A percentile compares a stretch with the other conserved stretches of the same genome.
Conservation (phyloP, 2,797 vertebrate species). For the Coccyzus lansbergi region DNA sequence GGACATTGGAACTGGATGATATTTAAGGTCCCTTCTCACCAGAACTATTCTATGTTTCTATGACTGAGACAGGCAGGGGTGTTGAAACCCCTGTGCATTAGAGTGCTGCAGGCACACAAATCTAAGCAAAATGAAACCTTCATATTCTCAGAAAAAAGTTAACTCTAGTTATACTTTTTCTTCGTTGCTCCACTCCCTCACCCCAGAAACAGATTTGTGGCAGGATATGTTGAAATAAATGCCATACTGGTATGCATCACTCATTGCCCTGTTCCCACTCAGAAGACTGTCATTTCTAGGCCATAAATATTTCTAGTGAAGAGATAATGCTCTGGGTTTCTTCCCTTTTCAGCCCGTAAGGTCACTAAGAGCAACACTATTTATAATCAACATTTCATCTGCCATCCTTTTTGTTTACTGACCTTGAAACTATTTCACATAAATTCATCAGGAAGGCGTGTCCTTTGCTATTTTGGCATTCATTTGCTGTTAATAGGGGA, state of each 20-base stretch:
- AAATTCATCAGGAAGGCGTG: not conserved
- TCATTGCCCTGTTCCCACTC: not conserved
- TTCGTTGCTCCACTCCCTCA: not conserved
- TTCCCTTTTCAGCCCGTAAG: conserved; percentile 7
- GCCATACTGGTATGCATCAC: not conserved
- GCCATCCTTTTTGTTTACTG: conserved; percentile 27
- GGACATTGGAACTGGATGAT: too few species aligned
- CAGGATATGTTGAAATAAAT: not conserved
- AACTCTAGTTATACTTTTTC: not conserved
- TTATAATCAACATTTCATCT: conserved; percentile 28
- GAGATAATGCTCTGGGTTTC: not conserved
- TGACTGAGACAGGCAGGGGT: not conserved
- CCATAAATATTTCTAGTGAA: conserved; percentile 31
- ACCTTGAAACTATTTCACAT: conserved; percentile 56
- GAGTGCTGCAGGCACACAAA: not conserved
- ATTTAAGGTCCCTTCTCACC: too few species aligned
- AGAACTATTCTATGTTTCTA: too few species aligned
- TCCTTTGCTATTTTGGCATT: conserved; percentile 37
- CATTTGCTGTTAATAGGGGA: not conserved
- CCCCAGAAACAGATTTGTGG: not conserved
- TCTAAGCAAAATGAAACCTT: not conserved
- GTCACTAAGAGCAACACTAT: conserved; percentile 15
- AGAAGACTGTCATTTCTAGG: not conserved
- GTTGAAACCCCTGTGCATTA: not conserved
- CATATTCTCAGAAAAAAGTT: not conserved